These are phyloP conservation scores for Mus minutoides DNA, from an alignment of 2,797 vertebrate species.

Conservation along the genomic window DNA sequence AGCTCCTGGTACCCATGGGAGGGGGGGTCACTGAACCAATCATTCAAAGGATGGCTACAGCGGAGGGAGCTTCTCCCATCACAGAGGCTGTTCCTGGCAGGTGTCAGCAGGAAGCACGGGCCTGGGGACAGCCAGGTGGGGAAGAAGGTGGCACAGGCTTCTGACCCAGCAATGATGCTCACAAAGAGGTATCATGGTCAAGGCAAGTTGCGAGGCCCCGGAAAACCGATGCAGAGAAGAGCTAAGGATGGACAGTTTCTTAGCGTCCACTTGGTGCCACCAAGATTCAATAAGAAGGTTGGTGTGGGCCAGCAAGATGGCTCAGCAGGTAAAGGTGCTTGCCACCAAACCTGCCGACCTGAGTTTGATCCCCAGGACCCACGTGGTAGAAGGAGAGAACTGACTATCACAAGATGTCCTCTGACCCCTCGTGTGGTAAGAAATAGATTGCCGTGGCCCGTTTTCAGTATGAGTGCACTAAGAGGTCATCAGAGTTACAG, in stretches of 20 bases:
- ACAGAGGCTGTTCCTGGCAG: neutral
- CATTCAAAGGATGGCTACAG: neutral
- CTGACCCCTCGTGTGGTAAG: neutral
- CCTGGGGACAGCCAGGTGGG: neutral
- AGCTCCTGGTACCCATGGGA: neutral
- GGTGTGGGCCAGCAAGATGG: neutral
- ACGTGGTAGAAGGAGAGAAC: neutral
- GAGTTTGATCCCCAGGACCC: neutral
- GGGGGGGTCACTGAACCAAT: neutral
- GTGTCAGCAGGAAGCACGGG: neutral
- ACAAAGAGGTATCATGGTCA: neutral
- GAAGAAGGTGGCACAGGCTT: neutral
- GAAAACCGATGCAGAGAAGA: neutral
- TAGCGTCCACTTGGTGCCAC: neutral
- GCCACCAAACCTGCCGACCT: neutral
- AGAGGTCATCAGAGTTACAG: neutral
- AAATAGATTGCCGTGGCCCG: neutral
- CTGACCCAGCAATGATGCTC: neutral
- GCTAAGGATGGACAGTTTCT: neutral
- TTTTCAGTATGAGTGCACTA: neutral
- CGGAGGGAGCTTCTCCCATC: neutral
- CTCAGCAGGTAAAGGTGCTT: neutral
- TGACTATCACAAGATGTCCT: neutral
- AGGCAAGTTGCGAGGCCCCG: neutral
- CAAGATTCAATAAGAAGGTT: neutral